Evolutionary conservation across 2,113 vertebrate genomes (phyloP).

Genomic region (Tylochromis polylepis): DNA sequence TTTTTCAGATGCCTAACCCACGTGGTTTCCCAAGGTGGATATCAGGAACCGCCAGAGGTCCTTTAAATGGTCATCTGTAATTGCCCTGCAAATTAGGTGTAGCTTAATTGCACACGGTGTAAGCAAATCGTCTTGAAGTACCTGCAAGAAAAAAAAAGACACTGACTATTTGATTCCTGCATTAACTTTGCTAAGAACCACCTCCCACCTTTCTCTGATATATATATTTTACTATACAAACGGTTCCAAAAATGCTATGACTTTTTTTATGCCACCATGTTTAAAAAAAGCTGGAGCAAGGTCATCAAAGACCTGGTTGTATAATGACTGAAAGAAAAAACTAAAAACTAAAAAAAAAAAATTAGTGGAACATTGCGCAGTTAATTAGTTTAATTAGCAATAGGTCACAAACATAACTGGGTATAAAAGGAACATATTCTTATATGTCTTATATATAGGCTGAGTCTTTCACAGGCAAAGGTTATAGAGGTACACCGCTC

Average conservation of each 20-base stretch:
- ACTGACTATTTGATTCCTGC: background rate
- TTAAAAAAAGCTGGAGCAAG: background rate
- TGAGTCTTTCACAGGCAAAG: background rate
- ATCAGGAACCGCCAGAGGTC: background rate
- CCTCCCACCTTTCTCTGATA: background rate
- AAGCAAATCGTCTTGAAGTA: background rate
- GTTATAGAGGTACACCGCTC: background rate
- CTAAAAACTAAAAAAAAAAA: too few relatives aligned
- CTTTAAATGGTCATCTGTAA: background rate
- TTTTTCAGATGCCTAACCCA: background rate
- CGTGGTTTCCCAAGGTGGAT: conserved; percentile 10
- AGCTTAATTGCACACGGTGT: background rate
- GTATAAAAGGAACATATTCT: background rate
- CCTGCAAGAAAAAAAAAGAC: background rate
- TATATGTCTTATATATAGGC: too few relatives aligned
- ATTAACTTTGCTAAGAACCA: background rate
- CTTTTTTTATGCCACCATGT: background rate
- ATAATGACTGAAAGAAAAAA: background rate
- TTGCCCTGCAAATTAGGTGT: background rate
- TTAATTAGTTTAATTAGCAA: background rate
- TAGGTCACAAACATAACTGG: background rate
- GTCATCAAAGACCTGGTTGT: background rate
- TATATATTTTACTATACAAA: background rate
- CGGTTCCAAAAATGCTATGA: background rate
- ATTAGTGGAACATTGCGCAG: background rate